Evolutionary conservation across 2,888 invertebrate species (phyloP), one percentile per base, ranked within the genome.

Genomic region (Oithona nana): DNA sequence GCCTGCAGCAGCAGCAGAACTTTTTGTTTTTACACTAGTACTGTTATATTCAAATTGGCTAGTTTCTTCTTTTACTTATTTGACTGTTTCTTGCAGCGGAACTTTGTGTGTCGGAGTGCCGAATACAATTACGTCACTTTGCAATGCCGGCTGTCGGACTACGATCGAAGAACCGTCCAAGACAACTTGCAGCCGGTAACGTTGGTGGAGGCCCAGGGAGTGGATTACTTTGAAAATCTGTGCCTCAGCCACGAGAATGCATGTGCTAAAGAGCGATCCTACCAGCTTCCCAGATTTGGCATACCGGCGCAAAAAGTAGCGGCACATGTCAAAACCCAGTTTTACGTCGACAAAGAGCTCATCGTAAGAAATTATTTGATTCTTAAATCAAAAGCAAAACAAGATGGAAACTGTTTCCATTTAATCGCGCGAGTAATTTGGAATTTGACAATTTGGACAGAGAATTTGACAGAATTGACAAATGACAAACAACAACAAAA

Each of bases 61-160:
- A n/a, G n/a, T n/a, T n/a, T n/a, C n/a, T n/a, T n/a, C n/a, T n/a
- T n/a, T n/a, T n/a, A n/a, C n/a, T n/a, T n/a, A n/a, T n/a, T n/a
- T n/a, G n/a, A n/a, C n/a, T n/a, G n/a, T 28, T 26, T 66, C 67
- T 74, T 75, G 61, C 74, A 84, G 82, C 86, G 88, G 73, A 85
- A 89, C 61, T 92, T 92, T 74, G 83, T 84, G 16, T 93, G 92
- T 71, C 83, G 92, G 8, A 90, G 90, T 0, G 86, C 86, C 49
- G 90, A 92, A 73, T 93, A 92, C 75, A 90, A 92, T 74, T 92
- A 92, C 75, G 86, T 87, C 65, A 88, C 88, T 64, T 82, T 92
- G 73, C 84, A 90, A 70, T 93, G 92, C 70, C 86, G 89, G 66
- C 79, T 93, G 50, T 88, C 88, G 71, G 90, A 92, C 71, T 84